Base-by-base conservation (phyloP, 2,797 vertebrate species). In the Meda fulgida region DNA sequence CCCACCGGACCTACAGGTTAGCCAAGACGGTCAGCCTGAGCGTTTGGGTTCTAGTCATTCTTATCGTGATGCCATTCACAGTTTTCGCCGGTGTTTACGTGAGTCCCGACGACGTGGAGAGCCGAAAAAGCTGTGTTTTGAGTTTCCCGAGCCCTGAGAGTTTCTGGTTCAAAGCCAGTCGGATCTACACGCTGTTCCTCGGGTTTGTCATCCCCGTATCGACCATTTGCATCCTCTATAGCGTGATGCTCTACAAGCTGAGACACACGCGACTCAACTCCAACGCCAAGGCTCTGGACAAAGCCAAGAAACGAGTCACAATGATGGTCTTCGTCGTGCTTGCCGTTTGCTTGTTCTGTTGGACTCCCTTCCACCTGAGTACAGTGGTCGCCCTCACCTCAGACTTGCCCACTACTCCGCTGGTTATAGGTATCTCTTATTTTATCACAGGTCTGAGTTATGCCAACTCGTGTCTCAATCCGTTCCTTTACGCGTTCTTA, bases 391-490 rank as follows among this genome's bases (percentile, higher is more conserved):
- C 94, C 19, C 89, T 96, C 89, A 94, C 94, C 84, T 93, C 92
- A 2, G 94, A 96, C 88, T 86, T 95, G 72, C 93, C 93, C 11
- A 94, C 94, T 87, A 95, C 92, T 0, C 89, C 94, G 0, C 51
- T 92, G 34, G 93, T 96, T 76, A 94, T 95, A 1, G 88, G 92
- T 1, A 89, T 94, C 72, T 95, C 95, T 70, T 95, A 94, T 31
- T 93, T 93, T 84, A 93, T 96, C 91, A 95, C 94, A 73, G 94
- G 94, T 72, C 90, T 95, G 3, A 95, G 95, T 89, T 96, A 95
- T 0, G 92, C 95, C 87, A 95, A 95, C 19, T 96, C 95, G 0
- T 94, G 94, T 84, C 77, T 95, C 86, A 95, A 94, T 38, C 94
- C 94, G 0, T 95, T 95, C 87, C 58, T 96, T 55, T 95, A 95